Conservation (phyloP, 2,113 vertebrate species). For the Pollimyrus isidori region DNA sequence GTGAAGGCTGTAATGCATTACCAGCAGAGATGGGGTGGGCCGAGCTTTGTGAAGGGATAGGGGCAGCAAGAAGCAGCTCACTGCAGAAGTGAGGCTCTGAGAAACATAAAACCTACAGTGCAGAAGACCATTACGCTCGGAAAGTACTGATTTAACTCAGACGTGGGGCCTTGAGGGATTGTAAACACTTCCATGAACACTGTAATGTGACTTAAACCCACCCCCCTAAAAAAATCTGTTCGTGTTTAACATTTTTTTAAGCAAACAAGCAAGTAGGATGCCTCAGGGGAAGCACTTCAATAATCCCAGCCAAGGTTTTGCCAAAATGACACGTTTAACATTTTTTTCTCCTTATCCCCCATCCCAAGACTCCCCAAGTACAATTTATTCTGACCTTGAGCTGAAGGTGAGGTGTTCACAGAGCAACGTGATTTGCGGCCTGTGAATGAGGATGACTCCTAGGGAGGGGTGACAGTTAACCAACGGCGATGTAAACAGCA, state of each 20-base stretch:
- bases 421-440: neutral
- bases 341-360: neutral
- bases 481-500: neutral
- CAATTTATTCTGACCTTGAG: constrained; percentile 12
- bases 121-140: neutral
- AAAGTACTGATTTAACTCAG: neutral
- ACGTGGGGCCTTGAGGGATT: neutral
- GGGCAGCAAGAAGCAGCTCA: no score
- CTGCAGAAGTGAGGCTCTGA: neutral
- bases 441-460: neutral
- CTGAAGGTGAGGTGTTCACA: neutral
- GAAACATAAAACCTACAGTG: neutral
- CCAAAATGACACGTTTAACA: neutral
- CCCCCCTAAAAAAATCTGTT: neutral
- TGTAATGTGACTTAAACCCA: neutral
- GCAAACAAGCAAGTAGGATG: neutral
- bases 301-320: neutral
- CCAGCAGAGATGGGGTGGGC: neutral
- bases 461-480: neutral
- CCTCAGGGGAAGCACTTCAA: neutral
- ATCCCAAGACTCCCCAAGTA: neutral
- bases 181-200: neutral
- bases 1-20: neutral
- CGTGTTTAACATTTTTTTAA: constrained; percentile 1
- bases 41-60: neutral